Evolutionary conservation across 37 sponge, comb jelly and placozoan genomes (phyloP).

Genomic region (Halichondria panicea): DNA sequence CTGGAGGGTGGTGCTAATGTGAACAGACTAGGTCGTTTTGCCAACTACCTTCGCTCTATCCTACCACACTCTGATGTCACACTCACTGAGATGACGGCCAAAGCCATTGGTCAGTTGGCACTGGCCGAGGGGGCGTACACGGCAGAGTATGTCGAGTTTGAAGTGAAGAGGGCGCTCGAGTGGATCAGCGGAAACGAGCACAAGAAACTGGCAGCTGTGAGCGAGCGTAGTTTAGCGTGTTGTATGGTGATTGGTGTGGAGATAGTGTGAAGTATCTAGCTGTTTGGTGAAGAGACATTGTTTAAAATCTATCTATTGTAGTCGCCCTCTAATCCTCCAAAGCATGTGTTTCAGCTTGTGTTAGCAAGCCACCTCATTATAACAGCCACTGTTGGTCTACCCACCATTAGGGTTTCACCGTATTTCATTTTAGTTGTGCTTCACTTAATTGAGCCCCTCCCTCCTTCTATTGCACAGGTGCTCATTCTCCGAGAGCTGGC

Average conservation of each 20-base stretch:
- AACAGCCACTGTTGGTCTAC: no score
- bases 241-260: no score
- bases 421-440: neutral
- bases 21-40: slow-evolving; percentile 63
- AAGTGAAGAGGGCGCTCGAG: slow-evolving; percentile 85
- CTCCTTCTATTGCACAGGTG: slow-evolving; percentile 41
- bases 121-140: slow-evolving; percentile 87
- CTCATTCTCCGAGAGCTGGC: slow-evolving; percentile 91
- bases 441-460: neutral
- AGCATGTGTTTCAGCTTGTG: no score
- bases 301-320: no score
- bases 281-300: no score
- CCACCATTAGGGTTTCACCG: no score
- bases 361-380: no score
- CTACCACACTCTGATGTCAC: slow-evolving; percentile 71
- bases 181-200: slow-evolving; percentile 64
- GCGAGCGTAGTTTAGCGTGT: no score
- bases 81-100: slow-evolving; percentile 84
- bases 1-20: slow-evolving; percentile 68
- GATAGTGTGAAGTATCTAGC: no score
- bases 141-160: slow-evolving; percentile 92
- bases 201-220: slow-evolving; percentile 82
- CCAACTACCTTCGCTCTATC: slow-evolving; percentile 80
- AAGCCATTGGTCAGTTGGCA: slow-evolving; percentile 83
- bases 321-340: no score